These are phyloP conservation scores for Rotaria sp. DNA, from an alignment of 2,888 invertebrate genomes.

Conservation along the genomic window DNA sequence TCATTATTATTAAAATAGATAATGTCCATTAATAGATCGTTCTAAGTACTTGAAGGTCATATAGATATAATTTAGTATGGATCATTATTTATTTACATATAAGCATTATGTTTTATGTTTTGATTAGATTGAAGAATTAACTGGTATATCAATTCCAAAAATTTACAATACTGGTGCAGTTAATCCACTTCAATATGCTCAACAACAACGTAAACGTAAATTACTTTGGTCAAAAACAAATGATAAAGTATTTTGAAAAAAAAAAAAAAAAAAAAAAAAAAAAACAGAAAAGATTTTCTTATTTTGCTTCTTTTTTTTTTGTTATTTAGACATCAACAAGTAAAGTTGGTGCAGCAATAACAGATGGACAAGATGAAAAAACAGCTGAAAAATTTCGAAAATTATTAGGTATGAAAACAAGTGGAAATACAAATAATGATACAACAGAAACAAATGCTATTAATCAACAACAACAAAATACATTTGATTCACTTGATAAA, in stretches of 20 bases:
- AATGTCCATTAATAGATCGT: too few relatives aligned
- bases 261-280: neutral
- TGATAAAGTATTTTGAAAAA: constrained; percentile 48
- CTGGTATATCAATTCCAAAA: constrained; percentile 62
- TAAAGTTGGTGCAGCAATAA: constrained; percentile 65
- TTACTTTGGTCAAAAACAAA: constrained; percentile 66
- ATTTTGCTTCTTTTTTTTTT: too few relatives aligned
- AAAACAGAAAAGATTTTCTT: neutral
- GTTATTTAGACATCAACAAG: constrained; percentile 37
- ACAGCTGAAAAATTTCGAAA: constrained; percentile 88
- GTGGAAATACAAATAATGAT: constrained; percentile 43
- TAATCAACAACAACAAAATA: constrained; percentile 60
- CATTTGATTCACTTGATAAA: constrained; percentile 85
- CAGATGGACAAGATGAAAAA: constrained; percentile 81
- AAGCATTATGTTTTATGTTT: too few relatives aligned
- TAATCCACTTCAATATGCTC: constrained; percentile 69
- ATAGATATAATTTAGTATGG: too few relatives aligned
- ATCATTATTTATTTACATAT: too few relatives aligned
- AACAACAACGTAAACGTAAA: constrained; percentile 80
- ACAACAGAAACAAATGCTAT: constrained; percentile 44
- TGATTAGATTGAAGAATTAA: constrained; percentile 54
- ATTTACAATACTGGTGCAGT: constrained; percentile 70
- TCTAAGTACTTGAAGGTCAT: too few relatives aligned
- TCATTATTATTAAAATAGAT: too few relatives aligned
- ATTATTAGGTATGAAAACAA: constrained; percentile 82